phyloP scores from a whole-genome alignment of 2,888 invertebrate species.

The Branchinecta sandiegonensis region DNA sequence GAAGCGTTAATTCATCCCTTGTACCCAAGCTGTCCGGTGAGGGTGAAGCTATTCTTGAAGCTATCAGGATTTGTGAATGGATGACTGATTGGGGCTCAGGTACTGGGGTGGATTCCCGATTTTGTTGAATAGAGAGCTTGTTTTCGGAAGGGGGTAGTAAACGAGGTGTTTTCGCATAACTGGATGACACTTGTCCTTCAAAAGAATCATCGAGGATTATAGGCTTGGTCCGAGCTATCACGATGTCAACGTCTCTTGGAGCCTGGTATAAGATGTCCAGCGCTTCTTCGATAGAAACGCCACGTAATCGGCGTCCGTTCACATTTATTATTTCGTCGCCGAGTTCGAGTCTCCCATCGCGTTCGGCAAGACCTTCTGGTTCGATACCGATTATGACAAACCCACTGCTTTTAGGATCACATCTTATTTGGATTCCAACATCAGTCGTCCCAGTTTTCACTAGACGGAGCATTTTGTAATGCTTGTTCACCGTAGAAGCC shows the following conservation, averaged over 20 bases:
- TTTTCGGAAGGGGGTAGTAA: neutral
- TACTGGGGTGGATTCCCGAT: neutral
- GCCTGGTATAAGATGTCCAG: constrained; percentile 29
- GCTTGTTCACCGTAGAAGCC: constrained; percentile 27
- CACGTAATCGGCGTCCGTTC: constrained; percentile 63
- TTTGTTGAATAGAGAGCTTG: neutral
- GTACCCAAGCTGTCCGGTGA: too few relatives aligned
- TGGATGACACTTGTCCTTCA: too few relatives aligned
- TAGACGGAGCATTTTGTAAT: constrained; percentile 31
- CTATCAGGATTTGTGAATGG: neutral
- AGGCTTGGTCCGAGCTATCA: constrained; percentile 31
- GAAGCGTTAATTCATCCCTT: too few relatives aligned
- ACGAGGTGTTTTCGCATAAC: neutral
- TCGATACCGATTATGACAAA: constrained; percentile 40
- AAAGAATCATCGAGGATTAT: neutral
- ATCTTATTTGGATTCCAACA: constrained; percentile 32
- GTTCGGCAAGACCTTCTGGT: constrained; percentile 39
- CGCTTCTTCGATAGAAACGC: constrained; percentile 51
- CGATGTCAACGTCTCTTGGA: constrained; percentile 37
- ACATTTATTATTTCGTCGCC: constrained; percentile 82
- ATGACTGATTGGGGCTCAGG: constrained; percentile 10
- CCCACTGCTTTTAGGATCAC: constrained; percentile 30
- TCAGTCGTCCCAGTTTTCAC: constrained; percentile 31
- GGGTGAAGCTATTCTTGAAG: too few relatives aligned
- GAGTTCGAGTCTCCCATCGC: constrained; percentile 62